Percentiles rank a stretch among this genome's conserved stretches.
Conservation (phyloP, 2,888 invertebrate species). For the Ceramica pisi region DNA sequence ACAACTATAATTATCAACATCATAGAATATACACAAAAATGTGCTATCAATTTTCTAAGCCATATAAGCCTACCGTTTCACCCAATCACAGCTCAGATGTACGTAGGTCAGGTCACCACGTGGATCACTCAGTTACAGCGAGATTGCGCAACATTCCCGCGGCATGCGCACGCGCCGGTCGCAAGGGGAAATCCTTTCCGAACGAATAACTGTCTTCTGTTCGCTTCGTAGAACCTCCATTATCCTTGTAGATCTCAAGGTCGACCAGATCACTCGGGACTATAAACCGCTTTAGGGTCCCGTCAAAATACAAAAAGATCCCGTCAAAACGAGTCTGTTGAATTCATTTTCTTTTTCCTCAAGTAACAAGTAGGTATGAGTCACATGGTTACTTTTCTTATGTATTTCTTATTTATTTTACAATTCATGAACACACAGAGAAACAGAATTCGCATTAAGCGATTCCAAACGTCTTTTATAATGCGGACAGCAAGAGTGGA, state of each 20-base stretch:
- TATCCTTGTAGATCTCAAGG: conserved; percentile 57
- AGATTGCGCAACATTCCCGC: conserved; percentile 61
- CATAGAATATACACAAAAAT: too few relatives aligned
- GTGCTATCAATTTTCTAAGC: not conserved
- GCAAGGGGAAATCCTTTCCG: conserved; percentile 54
- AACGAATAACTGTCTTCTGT: conserved; percentile 50
- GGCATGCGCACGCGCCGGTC: conserved; percentile 38
- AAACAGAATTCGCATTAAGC: too few relatives aligned
- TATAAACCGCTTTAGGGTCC: conserved; percentile 23
- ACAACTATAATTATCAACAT: too few relatives aligned
- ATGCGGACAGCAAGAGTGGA: too few relatives aligned
- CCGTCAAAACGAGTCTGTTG: not conserved
- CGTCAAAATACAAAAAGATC: not conserved
- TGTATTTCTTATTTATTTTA: too few relatives aligned
- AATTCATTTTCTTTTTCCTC: not conserved
- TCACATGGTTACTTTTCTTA: not conserved
- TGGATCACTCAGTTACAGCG: conserved; percentile 18
- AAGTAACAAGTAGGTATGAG: not conserved
- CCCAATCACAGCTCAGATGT: conserved; percentile 23
- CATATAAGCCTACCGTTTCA: not conserved
- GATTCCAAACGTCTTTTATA: too few relatives aligned
- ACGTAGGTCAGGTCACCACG: conserved; percentile 22
- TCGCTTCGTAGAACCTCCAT: conserved; percentile 48
- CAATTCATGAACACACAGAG: too few relatives aligned
- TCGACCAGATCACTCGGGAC: conserved; percentile 38